These are phyloP conservation scores for Fragum sueziense DNA, from an alignment of 2,888 invertebrate species.

Conservation along the genomic window DNA sequence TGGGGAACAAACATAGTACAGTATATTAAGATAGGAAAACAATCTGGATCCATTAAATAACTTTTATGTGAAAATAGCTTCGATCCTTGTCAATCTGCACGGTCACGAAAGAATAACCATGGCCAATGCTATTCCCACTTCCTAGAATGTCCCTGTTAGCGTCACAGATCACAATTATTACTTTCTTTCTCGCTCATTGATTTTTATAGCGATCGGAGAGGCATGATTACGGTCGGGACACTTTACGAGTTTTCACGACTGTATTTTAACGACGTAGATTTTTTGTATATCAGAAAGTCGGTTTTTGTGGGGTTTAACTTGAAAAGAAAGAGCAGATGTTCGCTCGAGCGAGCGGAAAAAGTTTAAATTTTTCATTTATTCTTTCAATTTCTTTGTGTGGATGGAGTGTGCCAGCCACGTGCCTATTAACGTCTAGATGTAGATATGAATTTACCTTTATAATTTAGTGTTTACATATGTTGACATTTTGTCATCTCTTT, in stretches of 20 bases:
- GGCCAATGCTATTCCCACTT: too few relatives aligned
- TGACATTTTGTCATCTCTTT: not conserved
- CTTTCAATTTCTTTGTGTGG: slow-evolving; percentile 28
- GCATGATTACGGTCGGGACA: too few relatives aligned
- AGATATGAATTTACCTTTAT: not conserved
- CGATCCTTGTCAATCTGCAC: too few relatives aligned
- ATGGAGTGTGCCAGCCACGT: slow-evolving; percentile 25
- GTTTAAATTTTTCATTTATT: slow-evolving; percentile 9
- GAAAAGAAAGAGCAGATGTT: slow-evolving; percentile 12
- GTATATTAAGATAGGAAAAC: too few relatives aligned
- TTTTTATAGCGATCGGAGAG: too few relatives aligned
- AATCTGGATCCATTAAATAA: too few relatives aligned
- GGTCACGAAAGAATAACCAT: too few relatives aligned
- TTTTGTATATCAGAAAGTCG: slow-evolving; percentile 20
- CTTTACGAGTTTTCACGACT: not conserved
- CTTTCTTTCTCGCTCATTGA: too few relatives aligned
- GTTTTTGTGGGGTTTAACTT: not conserved
- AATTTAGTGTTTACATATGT: not conserved
- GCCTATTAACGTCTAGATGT: not conserved
- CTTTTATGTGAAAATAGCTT: too few relatives aligned
- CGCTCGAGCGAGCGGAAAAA: not conserved
- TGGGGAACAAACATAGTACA: too few relatives aligned
- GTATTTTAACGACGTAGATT: not conserved
- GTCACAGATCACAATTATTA: too few relatives aligned
- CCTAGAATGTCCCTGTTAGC: too few relatives aligned